Percentiles rank a stretch among this genome's conserved stretches.
Evolutionary conservation across 1,140 invertebrate species (phyloP).

Genomic region (Saccostrea cuccullata): DNA sequence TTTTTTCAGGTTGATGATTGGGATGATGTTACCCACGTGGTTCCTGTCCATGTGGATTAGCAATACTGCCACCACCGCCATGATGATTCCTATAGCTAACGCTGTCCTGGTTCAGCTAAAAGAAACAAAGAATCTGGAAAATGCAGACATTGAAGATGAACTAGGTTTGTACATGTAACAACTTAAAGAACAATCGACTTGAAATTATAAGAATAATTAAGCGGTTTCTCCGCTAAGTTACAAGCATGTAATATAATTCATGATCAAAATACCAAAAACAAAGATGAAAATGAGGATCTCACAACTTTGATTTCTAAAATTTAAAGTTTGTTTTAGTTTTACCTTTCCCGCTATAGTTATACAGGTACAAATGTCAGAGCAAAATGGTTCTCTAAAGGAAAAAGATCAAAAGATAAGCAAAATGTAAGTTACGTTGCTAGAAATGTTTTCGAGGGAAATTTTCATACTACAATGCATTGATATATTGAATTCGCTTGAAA

Average conservation of each 20-base stretch:
- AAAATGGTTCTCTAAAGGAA: not conserved
- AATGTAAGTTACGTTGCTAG: not conserved
- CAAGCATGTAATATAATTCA: no score
- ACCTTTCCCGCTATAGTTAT: not conserved
- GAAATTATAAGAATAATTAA: no score
- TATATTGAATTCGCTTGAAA: no score
- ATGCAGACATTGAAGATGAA: not conserved
- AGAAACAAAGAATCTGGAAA: slow-evolving; percentile 16
- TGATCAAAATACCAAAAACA: no score
- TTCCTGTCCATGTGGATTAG: slow-evolving; percentile 80
- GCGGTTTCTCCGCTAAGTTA: no score
- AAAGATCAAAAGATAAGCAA: not conserved
- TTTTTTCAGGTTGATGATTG: slow-evolving; percentile 74
- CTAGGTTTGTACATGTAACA: not conserved
- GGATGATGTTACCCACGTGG: slow-evolving; percentile 77
- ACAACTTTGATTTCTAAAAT: no score
- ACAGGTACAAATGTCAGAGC: not conserved
- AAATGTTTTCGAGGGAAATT: no score
- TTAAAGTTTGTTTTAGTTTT: no score
- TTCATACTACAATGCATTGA: no score
- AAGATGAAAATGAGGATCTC: no score
- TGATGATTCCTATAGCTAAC: slow-evolving; percentile 79
- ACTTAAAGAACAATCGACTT: no score
- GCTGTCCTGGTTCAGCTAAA: slow-evolving; percentile 72
- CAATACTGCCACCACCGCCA: slow-evolving; percentile 79